phyloP scores from a whole-genome alignment of 1,140 invertebrate species.

The Lepeophtheirus salmonis region DNA sequence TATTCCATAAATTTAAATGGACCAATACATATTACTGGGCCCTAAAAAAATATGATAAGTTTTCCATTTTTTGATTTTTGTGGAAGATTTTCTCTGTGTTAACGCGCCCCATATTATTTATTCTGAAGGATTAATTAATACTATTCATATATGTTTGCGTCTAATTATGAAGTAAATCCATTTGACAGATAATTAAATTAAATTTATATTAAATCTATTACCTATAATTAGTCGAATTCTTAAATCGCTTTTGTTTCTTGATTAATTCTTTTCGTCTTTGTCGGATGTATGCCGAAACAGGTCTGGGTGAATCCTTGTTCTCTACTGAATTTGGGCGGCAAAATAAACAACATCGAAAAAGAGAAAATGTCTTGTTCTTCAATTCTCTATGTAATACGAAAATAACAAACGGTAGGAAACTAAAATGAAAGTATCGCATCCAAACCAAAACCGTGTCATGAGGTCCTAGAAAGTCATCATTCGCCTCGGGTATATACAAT shows the following conservation, averaged over 20 bases:
- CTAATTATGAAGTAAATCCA: too few relatives aligned
- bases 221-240: conserved; percentile 14
- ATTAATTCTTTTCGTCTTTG: background rate
- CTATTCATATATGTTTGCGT: too few relatives aligned
- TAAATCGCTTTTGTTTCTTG: conserved; percentile 8
- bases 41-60: too few relatives aligned
- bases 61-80: too few relatives aligned
- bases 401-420: background rate
- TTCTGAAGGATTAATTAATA: too few relatives aligned
- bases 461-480: background rate
- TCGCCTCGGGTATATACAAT: background rate
- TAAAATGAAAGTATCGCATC: conserved; percentile 7
- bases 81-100: too few relatives aligned
- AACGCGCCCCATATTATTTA: too few relatives aligned
- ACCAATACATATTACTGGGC: too few relatives aligned
- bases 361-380: background rate
- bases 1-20: too few relatives aligned
- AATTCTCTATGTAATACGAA: conserved; percentile 6
- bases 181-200: too few relatives aligned
- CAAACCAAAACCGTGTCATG: conserved; percentile 7
- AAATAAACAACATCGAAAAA: conserved; percentile 2
- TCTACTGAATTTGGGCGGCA: conserved; percentile 5
- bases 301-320: conserved; percentile 4
- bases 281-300: conserved; percentile 3
- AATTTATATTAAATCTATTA: too few relatives aligned